Conservation (phyloP, 1,140 invertebrate species). For the Marisa cornuarietis region DNA sequence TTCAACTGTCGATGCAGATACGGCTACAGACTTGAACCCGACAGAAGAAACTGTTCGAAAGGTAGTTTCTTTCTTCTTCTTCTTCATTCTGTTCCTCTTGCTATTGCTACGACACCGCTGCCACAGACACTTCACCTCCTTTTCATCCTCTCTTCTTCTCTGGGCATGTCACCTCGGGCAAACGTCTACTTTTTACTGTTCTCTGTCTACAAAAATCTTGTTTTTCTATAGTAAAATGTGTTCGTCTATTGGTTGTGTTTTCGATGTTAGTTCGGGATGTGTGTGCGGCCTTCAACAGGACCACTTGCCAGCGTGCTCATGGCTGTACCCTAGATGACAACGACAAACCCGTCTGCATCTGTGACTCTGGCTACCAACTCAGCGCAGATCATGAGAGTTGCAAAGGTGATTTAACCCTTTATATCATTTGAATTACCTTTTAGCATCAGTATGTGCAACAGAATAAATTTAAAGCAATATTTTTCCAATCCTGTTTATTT, state of each 20-base stretch:
- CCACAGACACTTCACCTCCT: too few relatives aligned
- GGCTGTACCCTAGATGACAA: constrained; percentile 13
- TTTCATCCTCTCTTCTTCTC: neutral
- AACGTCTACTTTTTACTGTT: too few relatives aligned
- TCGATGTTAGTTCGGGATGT: neutral
- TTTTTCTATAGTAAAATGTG: too few relatives aligned
- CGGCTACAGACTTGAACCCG: constrained; percentile 37
- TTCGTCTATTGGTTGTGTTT: neutral
- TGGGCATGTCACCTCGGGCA: too few relatives aligned
- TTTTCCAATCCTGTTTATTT: too few relatives aligned
- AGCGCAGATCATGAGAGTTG: neutral
- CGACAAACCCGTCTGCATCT: constrained; percentile 17
- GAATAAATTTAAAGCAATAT: too few relatives aligned
- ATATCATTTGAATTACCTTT: too few relatives aligned
- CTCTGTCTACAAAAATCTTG: too few relatives aligned
- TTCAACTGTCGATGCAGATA: constrained; percentile 40
- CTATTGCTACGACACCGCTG: too few relatives aligned
- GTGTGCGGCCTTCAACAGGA: neutral
- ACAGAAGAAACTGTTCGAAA: constrained; percentile 33
- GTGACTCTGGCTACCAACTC: constrained; percentile 15
- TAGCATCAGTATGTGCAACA: too few relatives aligned
- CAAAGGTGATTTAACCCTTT: neutral
- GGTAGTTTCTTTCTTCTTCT: neutral
- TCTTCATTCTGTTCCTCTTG: too few relatives aligned
- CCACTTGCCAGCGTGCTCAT: constrained; percentile 5